Conservation (phyloP, 1,140 invertebrate genomes). For the Centruroides sculpturatus region DNA sequence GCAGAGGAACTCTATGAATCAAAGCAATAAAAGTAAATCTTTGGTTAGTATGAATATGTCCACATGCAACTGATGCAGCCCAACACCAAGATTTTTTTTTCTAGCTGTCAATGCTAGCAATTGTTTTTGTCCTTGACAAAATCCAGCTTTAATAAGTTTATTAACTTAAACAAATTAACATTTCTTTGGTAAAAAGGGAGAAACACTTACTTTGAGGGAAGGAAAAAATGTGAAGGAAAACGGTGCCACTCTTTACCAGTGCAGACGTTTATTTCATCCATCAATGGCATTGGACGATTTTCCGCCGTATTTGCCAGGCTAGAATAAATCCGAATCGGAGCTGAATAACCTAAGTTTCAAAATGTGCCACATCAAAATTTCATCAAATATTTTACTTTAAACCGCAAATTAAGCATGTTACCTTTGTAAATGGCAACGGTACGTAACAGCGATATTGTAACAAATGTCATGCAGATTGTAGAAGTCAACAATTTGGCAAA, state of each 20-base stretch:
- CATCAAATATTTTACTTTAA: too few relatives aligned
- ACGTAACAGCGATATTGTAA: constrained; percentile 37
- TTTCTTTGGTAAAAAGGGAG: too few relatives aligned
- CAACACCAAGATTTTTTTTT: too few relatives aligned
- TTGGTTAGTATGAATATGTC: too few relatives aligned
- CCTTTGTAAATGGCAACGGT: constrained; percentile 35
- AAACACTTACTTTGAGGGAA: constrained; percentile 48
- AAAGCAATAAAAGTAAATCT: too few relatives aligned
- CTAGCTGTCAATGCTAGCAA: too few relatives aligned
- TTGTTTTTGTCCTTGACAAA: too few relatives aligned
- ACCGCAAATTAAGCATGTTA: constrained; percentile 14
- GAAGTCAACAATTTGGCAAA: constrained; percentile 55
- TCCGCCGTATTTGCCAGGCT: constrained; percentile 47
- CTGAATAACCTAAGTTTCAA: constrained; percentile 55
- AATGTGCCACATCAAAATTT: background rate
- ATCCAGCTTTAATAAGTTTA: too few relatives aligned
- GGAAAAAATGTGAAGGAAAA: constrained; percentile 88
- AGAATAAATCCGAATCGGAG: constrained; percentile 75
- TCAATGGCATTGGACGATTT: constrained; percentile 33
- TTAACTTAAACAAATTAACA: too few relatives aligned
- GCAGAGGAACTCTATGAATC: too few relatives aligned
- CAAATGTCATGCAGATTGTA: constrained; percentile 42
- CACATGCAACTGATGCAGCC: too few relatives aligned
- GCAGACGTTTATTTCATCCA: constrained; percentile 62
- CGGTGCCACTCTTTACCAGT: constrained; percentile 97